Evolutionary conservation across 2,888 invertebrate species (phyloP).

Genomic region (Drosophila nigritarsus): DNA sequence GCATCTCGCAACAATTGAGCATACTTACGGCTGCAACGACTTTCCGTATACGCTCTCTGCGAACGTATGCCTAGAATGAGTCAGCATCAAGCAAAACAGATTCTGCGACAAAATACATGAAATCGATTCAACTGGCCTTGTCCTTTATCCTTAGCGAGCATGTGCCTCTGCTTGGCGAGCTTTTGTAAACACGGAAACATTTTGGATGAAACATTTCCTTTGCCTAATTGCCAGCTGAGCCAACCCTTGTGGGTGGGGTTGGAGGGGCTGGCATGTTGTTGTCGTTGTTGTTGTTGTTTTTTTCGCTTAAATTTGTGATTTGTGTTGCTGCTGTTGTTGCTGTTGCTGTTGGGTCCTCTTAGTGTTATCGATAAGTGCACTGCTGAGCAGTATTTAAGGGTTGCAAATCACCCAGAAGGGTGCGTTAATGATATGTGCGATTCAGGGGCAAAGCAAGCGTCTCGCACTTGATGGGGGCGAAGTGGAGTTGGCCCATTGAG

Average conservation of each 20-base stretch:
- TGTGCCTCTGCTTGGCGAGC: neutral
- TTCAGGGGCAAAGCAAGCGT: constrained; percentile 16
- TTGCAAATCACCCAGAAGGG: constrained; percentile 27
- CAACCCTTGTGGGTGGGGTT: neutral
- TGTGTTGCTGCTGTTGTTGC: constrained; percentile 7
- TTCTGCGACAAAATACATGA: no score
- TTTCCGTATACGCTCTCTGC: constrained; percentile 3
- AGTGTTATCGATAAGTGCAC: constrained; percentile 55
- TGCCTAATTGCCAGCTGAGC: constrained; percentile 41
- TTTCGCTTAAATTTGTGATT: constrained; percentile 29
- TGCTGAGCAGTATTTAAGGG: constrained; percentile 34
- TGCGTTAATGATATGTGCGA: neutral
- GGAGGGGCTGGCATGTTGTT: neutral
- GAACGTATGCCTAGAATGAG: neutral
- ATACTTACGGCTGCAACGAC: constrained; percentile 10
- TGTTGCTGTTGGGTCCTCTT: constrained; percentile 5
- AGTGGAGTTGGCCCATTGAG: constrained; percentile 9
- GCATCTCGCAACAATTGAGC: constrained; percentile 42
- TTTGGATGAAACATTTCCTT: constrained; percentile 24
- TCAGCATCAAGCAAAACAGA: neutral
- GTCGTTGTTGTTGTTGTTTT: neutral
- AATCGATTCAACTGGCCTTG: neutral
- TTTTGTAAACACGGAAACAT: constrained; percentile 35
- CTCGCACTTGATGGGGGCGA: constrained; percentile 1
- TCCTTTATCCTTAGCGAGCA: neutral